Base-by-base conservation (phyloP, 2,888 invertebrate genomes). In the Drosophila bunnanda region DNA sequence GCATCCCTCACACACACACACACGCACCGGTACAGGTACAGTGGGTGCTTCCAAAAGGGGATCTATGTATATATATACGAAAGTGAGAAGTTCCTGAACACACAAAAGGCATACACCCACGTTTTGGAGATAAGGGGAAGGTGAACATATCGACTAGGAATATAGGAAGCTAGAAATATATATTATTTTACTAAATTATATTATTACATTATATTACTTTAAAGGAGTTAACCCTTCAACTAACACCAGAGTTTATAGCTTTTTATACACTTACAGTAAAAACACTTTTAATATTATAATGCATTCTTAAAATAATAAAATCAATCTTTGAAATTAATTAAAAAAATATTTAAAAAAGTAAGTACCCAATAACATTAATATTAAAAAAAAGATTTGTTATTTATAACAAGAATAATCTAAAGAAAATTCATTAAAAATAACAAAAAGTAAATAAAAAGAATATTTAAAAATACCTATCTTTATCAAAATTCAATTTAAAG, bases 91-190 rank as follows among this genome's bases (percentile, higher is more conserved):
- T 56, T 48, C 67, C 67, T 70, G 34, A 48, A 28, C 70, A 57
- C 38, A 67, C 66, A 55, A 15, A 69, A 17, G 30, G 57, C 70
- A 12, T 69, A 22, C 70, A 70, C 70, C 58, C 66, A 68, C 66
- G 36, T 32, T 15, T 28, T 12, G 25, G 20, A 55, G 66, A 69
- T 69, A 69, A 46, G 25, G 10, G 20, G 25, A n/a, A n/a, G 52
- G 32, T n/a, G 9, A 4, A 50, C 32, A 50, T 34, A 20, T 20
- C 9, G 15, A 15, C 7, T 41, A n/a, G n/a, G n/a, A n/a, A n/a
- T n/a, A 20, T 28, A 17, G 39, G 41, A 10, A 46, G n/a, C 25
- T 25, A n/a, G 15, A 15, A 4, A 1, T 7, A 1, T 13, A 20
- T 13, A 2, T 13, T 8, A 4, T 30, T 30, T 50, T 34, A 50